These are phyloP conservation scores for Saccostrea echinata DNA, from an alignment of 1,140 invertebrate species.

Conservation along the genomic window DNA sequence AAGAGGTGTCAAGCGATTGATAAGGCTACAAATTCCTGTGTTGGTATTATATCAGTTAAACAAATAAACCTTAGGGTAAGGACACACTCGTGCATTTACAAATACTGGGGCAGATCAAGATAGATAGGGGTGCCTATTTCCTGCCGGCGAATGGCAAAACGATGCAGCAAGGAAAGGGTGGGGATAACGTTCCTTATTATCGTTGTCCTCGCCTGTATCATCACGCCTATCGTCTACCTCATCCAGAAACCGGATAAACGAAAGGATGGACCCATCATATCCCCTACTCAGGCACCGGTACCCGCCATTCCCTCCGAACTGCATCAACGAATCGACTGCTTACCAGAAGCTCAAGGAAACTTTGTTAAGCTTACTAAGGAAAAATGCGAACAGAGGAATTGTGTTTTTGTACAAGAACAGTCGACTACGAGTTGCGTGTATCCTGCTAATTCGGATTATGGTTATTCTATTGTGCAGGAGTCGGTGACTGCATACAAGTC, in stretches of 20 bases:
- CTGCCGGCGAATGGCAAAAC: not conserved
- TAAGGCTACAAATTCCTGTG: not conserved
- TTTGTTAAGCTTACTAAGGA: slow-evolving; percentile 54
- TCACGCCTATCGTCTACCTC: slow-evolving; percentile 63
- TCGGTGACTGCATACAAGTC: not conserved
- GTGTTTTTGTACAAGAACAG: slow-evolving; percentile 54
- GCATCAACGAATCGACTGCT: slow-evolving; percentile 64
- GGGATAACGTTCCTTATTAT: slow-evolving; percentile 53
- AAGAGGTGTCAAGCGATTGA: not conserved
- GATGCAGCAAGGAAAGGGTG: slow-evolving; percentile 50
- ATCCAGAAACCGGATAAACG: slow-evolving; percentile 51
- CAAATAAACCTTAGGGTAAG: not conserved
- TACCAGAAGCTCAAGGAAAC: slow-evolving; percentile 60
- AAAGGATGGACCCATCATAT: not conserved
- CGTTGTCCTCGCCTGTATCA: slow-evolving; percentile 63
- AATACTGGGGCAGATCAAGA: not conserved
- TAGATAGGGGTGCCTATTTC: not conserved
- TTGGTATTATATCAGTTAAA: slow-evolving; percentile 12
- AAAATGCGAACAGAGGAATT: slow-evolving; percentile 62
- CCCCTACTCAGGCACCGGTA: not conserved
- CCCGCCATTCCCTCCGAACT: not conserved
- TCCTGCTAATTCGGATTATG: slow-evolving; percentile 40
- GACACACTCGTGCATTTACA: not conserved
- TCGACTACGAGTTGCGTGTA: slow-evolving; percentile 35
- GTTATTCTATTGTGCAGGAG: slow-evolving; percentile 39